phyloP scores from a whole-genome alignment of 2,113 vertebrate species.

The Cercopithecus mona region DNA sequence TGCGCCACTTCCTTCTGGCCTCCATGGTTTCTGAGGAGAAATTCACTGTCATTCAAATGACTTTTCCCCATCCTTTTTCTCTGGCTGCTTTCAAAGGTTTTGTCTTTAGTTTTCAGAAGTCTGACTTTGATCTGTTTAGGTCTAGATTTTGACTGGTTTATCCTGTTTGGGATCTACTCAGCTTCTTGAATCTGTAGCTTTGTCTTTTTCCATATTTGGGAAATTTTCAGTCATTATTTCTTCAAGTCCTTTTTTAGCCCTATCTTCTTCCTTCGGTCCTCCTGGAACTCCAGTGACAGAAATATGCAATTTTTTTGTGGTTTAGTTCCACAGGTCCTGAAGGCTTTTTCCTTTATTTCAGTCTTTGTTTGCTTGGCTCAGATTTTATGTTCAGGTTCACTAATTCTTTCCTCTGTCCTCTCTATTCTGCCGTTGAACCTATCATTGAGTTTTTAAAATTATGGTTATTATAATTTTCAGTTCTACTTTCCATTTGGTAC shows the following conservation, averaged over 20 bases:
- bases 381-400: background rate
- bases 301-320: background rate
- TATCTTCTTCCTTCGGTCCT: background rate
- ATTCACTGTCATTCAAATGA: background rate
- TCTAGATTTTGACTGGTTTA: background rate
- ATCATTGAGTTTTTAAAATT: background rate
- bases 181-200: background rate
- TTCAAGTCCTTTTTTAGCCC: background rate
- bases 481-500: background rate
- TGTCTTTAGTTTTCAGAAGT: background rate
- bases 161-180: background rate
- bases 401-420: background rate
- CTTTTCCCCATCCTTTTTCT: background rate
- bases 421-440: background rate
- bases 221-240: background rate
- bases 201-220: background rate
- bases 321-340: background rate
- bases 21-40: background rate
- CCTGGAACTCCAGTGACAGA: background rate
- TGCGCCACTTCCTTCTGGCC: background rate
- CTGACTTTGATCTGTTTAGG: background rate
- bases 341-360: background rate
- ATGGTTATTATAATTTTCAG: background rate
- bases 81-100: background rate
- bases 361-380: background rate